Evolutionary conservation across 2,113 vertebrate genomes (phyloP).

Genomic region (Seriola quinqueradiata): DNA sequence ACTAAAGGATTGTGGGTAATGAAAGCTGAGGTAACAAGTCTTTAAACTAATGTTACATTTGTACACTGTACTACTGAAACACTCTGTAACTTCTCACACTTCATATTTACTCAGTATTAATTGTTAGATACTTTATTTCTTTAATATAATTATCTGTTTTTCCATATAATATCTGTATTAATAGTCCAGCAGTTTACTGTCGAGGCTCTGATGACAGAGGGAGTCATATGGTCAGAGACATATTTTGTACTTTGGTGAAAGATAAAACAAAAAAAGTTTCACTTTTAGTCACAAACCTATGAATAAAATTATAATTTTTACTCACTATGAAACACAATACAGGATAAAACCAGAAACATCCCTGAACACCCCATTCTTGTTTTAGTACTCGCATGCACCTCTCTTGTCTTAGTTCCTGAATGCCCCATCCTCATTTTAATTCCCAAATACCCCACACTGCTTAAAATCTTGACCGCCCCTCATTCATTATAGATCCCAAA

Average conservation of each 20-base stretch:
- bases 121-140: background rate
- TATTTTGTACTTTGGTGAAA: background rate
- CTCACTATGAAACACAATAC: background rate
- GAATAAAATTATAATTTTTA: background rate
- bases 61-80: no score
- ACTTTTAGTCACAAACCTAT: background rate
- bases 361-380: background rate
- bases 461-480: no score
- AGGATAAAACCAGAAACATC: background rate
- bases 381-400: no score
- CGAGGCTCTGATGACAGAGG: background rate
- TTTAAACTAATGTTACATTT: background rate
- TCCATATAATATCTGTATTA: background rate
- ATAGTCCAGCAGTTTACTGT: background rate
- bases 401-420: no score
- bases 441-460: no score
- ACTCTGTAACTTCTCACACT: no score
- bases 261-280: background rate
- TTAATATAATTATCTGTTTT: background rate
- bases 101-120: background rate
- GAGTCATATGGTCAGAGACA: background rate
- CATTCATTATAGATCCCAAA: no score
- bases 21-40: conserved; percentile 12
- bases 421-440: no score
- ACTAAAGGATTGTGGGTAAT: conserved; percentile 26